Evolutionary conservation across 2,113 vertebrate species (phyloP).

Genomic region (Tylochromis polylepis): DNA sequence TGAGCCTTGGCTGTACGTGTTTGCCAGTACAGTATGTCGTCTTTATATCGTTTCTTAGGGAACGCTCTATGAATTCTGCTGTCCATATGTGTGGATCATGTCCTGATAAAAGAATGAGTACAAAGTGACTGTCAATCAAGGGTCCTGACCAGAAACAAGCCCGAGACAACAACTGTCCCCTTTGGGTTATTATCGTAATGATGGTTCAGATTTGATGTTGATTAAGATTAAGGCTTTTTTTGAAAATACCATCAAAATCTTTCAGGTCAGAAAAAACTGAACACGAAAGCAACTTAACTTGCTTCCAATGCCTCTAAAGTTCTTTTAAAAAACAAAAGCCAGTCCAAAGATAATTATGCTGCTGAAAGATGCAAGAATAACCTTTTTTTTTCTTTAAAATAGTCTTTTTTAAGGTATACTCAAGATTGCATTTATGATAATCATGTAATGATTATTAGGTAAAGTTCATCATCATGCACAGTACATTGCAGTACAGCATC

Average conservation of each 20-base stretch:
- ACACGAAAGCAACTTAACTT: background rate
- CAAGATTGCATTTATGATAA: background rate
- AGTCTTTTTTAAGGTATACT: slow-evolving; percentile 8
- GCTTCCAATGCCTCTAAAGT: background rate
- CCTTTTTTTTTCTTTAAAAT: background rate
- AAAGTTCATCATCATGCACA: background rate
- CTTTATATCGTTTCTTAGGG: slow-evolving; percentile 93
- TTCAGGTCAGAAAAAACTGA: background rate
- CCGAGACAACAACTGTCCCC: slow-evolving; percentile 63
- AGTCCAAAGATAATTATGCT: slow-evolving; percentile 14
- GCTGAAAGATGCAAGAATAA: background rate
- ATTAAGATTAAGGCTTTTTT: background rate
- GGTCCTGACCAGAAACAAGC: slow-evolving; percentile 74
- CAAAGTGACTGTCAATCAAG: slow-evolving; percentile 73
- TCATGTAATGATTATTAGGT: background rate
- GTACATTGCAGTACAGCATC: background rate
- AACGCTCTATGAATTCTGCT: slow-evolving; percentile 85
- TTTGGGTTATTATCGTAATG: background rate
- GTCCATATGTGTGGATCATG: slow-evolving; percentile 92
- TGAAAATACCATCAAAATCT: background rate
- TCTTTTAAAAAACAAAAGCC: background rate
- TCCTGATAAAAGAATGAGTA: slow-evolving; percentile 81
- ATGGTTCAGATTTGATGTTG: background rate
- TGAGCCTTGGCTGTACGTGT: slow-evolving; percentile 83
- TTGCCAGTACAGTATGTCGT: slow-evolving; percentile 80